These are phyloP conservation scores for Heteromormyrus szaboi DNA, from an alignment of 2,797 vertebrate genomes.

Conservation along the genomic window DNA sequence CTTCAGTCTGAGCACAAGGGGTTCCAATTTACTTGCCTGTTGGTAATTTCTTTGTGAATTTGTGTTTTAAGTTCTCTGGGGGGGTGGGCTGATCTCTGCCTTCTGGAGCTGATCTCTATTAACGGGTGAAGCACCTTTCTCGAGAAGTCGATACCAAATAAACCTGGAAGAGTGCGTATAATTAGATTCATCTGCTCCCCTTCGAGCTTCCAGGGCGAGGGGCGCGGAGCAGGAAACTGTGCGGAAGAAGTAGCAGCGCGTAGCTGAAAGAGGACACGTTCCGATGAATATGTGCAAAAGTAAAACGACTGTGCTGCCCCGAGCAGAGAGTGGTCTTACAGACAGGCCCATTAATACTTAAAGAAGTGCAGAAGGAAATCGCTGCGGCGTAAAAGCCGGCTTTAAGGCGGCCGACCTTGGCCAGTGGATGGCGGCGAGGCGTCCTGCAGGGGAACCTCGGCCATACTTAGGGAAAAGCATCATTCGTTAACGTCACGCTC, in stretches of 20 bases:
- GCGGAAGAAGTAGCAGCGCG: conserved; percentile 64
- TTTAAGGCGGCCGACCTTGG: conserved; percentile 71
- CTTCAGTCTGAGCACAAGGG: conserved; percentile 10
- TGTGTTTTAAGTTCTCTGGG: conserved; percentile 1
- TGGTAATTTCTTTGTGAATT: background rate
- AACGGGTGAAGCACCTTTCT: conserved; percentile 60
- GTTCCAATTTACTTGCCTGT: background rate
- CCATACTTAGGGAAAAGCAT: conserved; percentile 78
- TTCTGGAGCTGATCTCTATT: conserved; percentile 29
- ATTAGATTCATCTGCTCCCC: conserved; percentile 72
- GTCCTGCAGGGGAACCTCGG: conserved; percentile 72
- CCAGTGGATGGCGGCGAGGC: conserved; percentile 50
- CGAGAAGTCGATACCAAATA: conserved; percentile 70
- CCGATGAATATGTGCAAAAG: conserved; percentile 65
- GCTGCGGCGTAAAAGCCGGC: conserved; percentile 47
- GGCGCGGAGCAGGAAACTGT: conserved; percentile 64
- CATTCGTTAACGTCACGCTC: conserved; percentile 79
- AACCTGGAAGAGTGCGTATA: conserved; percentile 64
- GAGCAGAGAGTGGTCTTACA: conserved; percentile 55
- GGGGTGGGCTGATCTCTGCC: conserved; percentile 48
- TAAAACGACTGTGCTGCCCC: conserved; percentile 47
- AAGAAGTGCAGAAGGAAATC: conserved; percentile 65
- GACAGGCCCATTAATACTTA: conserved; percentile 72
- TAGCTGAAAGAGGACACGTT: conserved; percentile 75
- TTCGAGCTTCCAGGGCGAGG: conserved; percentile 66